These are phyloP conservation scores for Oriolus oriolus DNA, from an alignment of 2,113 vertebrate genomes.

Conservation along the genomic window DNA sequence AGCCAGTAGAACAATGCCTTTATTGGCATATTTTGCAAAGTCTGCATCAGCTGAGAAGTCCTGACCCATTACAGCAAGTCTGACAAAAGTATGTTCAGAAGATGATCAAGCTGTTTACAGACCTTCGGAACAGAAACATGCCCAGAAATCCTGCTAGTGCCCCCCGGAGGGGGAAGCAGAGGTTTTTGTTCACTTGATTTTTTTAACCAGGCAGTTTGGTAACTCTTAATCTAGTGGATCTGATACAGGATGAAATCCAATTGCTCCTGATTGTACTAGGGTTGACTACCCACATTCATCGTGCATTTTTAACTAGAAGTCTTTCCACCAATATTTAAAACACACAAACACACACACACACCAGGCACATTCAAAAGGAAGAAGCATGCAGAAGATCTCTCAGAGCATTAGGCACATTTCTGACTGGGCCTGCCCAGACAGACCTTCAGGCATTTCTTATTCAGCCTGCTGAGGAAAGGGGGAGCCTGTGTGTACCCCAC, in stretches of 20 bases:
- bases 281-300: background rate
- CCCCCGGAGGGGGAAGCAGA: rapidly evolving
- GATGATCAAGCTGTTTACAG: background rate
- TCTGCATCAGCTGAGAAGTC: background rate
- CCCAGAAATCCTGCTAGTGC: background rate
- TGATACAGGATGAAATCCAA: background rate
- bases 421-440: background rate
- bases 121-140: background rate
- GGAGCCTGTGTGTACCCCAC: background rate
- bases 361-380: background rate
- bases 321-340: background rate
- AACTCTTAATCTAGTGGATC: background rate
- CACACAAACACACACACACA: rapidly evolving
- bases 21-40: background rate
- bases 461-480: background rate
- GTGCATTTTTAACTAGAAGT: background rate
- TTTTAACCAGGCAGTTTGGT: background rate
- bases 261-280: background rate
- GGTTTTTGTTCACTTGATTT: rapidly evolving
- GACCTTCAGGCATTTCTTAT: background rate
- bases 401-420: background rate
- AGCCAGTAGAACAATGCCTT: background rate
- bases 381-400: background rate
- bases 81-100: background rate
- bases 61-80: background rate